Percentiles rank a stretch among this genome's conserved stretches.
Conservation (phyloP, 2,797 vertebrate species). For the Ceryle rudis region DNA sequence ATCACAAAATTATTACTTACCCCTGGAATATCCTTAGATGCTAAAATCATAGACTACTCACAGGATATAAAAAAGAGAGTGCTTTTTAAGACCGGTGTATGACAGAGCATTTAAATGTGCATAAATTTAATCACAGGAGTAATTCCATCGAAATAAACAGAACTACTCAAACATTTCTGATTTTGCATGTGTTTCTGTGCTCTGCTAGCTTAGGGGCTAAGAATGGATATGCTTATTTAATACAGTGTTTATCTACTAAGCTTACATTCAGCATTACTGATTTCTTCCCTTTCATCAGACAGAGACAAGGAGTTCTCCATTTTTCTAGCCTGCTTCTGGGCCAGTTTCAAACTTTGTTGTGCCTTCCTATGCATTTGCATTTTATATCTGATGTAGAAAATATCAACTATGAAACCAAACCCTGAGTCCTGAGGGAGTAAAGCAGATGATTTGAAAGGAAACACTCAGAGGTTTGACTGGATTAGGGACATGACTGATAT, state of each 20-base stretch:
- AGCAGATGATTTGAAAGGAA: background rate
- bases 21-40: background rate
- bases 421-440: background rate
- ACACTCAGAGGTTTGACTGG: background rate
- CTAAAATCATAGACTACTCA: background rate
- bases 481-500: background rate
- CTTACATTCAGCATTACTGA: constrained; percentile 43
- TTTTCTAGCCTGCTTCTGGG: constrained; percentile 35
- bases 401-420: constrained; percentile 4
- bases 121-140: background rate
- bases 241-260: constrained; percentile 53
- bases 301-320: background rate
- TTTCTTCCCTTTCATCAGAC: constrained; percentile 44
- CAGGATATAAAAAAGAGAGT: background rate
- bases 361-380: constrained; percentile 31
- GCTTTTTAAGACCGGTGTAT: background rate
- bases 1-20: background rate
- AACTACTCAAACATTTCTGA: constrained; percentile 13
- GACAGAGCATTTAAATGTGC: background rate
- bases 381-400: constrained; percentile 47
- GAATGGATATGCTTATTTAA: constrained; percentile 49
- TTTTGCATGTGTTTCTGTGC: constrained; percentile 18
- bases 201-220: constrained; percentile 55
- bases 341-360: constrained; percentile 38
- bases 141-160: constrained; percentile 43